phyloP scores from a whole-genome alignment of 1,140 invertebrate genomes.

The Polypedilum vanderplanki region DNA sequence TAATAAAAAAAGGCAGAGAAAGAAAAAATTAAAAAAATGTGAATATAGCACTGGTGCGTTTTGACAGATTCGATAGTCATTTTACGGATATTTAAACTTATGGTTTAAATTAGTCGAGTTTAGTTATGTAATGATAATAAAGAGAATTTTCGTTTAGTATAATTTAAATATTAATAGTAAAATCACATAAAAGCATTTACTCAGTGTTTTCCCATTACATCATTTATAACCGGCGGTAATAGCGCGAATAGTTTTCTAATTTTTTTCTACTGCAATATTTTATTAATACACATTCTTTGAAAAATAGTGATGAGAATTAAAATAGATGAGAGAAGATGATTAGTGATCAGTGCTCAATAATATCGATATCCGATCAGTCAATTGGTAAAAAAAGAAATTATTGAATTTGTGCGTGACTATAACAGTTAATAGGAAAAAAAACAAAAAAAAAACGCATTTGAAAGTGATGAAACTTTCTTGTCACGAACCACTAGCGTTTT shows the following conservation, averaged over 20 bases:
- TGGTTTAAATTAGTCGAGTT: background rate
- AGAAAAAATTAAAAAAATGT: background rate
- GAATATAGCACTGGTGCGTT: background rate
- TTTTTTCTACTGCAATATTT: no score
- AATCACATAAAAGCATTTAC: background rate
- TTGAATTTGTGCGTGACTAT: conserved; percentile 26
- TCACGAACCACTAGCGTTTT: background rate
- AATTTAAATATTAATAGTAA: background rate
- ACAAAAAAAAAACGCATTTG: conserved; percentile 20
- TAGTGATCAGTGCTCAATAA: conserved; percentile 1
- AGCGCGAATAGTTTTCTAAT: no score
- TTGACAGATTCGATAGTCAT: conserved; percentile 12
- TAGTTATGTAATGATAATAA: background rate
- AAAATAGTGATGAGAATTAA: background rate
- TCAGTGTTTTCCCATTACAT: background rate
- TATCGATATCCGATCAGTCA: background rate
- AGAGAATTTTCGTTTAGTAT: background rate
- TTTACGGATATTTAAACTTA: conserved; percentile 23
- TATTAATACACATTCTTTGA: no score
- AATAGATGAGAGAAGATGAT: background rate
- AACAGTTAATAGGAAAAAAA: conserved; percentile 13
- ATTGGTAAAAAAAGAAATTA: conserved; percentile 22
- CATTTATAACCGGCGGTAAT: background rate
- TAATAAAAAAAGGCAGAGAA: conserved; percentile 8
- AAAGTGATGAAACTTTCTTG: conserved; percentile 27